A percentile compares a stretch with the other conserved stretches of the same genome.
Evolutionary conservation across 1,140 invertebrate species (phyloP).

Genomic region (Arion vulgaris): DNA sequence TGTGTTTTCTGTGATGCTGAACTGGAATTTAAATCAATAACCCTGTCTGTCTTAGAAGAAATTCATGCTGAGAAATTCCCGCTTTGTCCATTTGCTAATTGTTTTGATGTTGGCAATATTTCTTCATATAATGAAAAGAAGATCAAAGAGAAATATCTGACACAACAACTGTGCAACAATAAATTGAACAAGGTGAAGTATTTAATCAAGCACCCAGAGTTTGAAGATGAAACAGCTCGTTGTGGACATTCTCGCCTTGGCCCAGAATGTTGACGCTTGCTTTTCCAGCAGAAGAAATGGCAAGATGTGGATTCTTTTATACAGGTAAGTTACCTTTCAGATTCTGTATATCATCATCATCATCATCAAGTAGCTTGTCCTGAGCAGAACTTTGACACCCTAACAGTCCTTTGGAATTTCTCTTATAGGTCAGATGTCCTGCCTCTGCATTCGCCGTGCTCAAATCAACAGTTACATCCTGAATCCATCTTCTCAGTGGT

Average conservation of each 20-base stretch:
- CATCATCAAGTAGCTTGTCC: no score
- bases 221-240: slow-evolving; percentile 8
- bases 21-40: slow-evolving; percentile 14
- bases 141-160: background rate
- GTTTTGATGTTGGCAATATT: slow-evolving; percentile 22
- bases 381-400: no score
- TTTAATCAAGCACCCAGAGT: slow-evolving; percentile 23
- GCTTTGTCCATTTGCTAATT: background rate
- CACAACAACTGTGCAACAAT: background rate
- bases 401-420: no score
- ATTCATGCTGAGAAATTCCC: slow-evolving; percentile 3
- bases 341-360: background rate
- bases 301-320: slow-evolving; percentile 18
- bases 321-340: slow-evolving; percentile 7
- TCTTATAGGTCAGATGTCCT: no score
- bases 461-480: no score
- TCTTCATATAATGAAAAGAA: background rate
- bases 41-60: background rate
- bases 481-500: no score
- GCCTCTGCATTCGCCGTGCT: no score
- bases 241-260: background rate
- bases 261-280: background rate
- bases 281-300: slow-evolving; percentile 16
- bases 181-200: background rate
- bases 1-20: slow-evolving; percentile 14